These are phyloP conservation scores for Chondrilla cf. caribensis DNA, from an alignment of 37 sponge, comb jelly and placozoan species.

Conservation along the genomic window DNA sequence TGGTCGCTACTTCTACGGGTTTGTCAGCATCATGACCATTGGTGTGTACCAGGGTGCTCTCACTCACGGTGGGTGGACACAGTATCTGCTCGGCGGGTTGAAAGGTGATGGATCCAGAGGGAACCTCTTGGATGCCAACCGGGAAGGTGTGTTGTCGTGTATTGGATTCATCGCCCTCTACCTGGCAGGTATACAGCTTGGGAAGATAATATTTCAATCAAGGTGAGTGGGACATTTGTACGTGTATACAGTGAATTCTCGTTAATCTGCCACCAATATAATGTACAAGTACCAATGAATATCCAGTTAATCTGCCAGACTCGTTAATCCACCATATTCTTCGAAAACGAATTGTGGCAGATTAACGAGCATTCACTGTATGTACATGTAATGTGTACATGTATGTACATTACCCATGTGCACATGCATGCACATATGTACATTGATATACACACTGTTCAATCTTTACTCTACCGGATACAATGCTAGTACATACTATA, in stretches of 20 bases:
- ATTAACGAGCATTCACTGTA: too few species aligned
- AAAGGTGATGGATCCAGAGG: constrained; percentile 56
- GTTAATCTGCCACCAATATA: too few species aligned
- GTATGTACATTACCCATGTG: not conserved
- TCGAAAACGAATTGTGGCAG: too few species aligned
- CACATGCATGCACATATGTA: not conserved
- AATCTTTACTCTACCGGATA: too few species aligned
- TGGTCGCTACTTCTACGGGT: constrained; percentile 18
- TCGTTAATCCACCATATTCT: too few species aligned
- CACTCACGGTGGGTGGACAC: constrained; percentile 34
- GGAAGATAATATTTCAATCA: constrained; percentile 56
- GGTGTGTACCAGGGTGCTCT: constrained; percentile 63
- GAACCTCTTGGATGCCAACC: constrained; percentile 79
- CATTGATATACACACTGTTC: too few species aligned
- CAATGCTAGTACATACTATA: not conserved
- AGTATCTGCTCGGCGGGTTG: constrained; percentile 67
- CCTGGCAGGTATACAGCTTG: constrained; percentile 69
- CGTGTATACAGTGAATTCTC: too few species aligned
- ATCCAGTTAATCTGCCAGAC: too few species aligned
- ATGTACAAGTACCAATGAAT: too few species aligned
- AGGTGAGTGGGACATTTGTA: constrained; percentile 34
- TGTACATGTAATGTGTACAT: not conserved
- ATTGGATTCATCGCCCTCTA: constrained; percentile 85
- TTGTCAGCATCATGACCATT: constrained; percentile 12
- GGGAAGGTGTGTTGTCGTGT: constrained; percentile 90